Evolutionary conservation across 2,888 invertebrate genomes (phyloP), one percentile per base, ranked within the genome.

Genomic region (Meganola albula): DNA sequence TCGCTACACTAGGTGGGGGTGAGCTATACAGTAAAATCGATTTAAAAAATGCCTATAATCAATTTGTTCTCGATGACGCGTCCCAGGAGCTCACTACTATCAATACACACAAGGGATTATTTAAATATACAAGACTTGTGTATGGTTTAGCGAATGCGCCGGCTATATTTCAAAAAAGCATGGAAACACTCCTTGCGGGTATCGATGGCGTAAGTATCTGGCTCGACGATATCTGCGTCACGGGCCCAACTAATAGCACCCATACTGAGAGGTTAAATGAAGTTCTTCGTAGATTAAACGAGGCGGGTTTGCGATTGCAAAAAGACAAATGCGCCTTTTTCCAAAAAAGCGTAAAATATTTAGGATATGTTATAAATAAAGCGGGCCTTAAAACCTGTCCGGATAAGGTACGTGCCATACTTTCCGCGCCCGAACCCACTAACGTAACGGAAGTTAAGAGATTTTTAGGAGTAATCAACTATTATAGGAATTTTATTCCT

Each of bases 121-220:
- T 44, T 32, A 50, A 40, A 28, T 60, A 52, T 37, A 57, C 50
- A 6, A 32, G 58, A 2, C 31, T 62, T 10, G 43, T 59, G 8
- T 64, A 47, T 27, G 63, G 63, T 1, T 40, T 70, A 9, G 49
- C 57, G 2, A 57, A 48, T 13, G 63, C 58, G 2, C 62, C 64
- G 0, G 56, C 57, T 3, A 60, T 63, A 31, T 69, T 71, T 33
- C 63, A 73, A 48, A 49, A 50, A 34, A 30, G 58, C 1, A 69
- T 72, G 57, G 55, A 61, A 33, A 39, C 35, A 0, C 26, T 57
- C 4, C 22, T 57, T 3, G 9, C 32, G 12, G 53, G 42, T 1
- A 32, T 59, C 13, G 48, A 53, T 0, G 57, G 54, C 0, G 52
- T 58, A 0, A 36, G 34, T 9, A 5, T 23, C 1, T 58, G 51